Evolutionary conservation across 2,113 vertebrate genomes (phyloP), one percentile per base, ranked within the genome.

Genomic region (Stomatorhinus ivindoensis): DNA sequence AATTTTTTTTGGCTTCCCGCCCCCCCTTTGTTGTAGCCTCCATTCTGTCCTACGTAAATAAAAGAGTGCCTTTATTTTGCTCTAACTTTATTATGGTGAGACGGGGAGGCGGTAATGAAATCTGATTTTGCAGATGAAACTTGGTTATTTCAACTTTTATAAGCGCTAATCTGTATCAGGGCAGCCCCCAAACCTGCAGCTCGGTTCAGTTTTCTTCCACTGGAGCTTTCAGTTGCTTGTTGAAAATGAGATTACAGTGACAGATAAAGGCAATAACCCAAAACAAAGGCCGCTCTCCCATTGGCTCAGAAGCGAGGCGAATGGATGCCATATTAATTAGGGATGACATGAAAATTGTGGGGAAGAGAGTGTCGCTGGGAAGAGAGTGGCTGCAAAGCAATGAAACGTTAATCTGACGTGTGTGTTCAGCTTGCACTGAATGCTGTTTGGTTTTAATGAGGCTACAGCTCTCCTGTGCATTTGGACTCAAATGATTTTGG

Each of bases 41-140:
- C 48, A 3, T 87, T 39, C 85, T 87, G 85, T 55, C 85, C 85
- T 50, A 15, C 10, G 50, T 55, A 53, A 87, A 87, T 87, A 87
- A 87, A 87, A 51, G n/a, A 47, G 48, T 53, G 50, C 48, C n/a
- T 47, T 87, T 87, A 35, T 87, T 87, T 87, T 7, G 31, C 50
- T 19, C 48, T 87, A 87, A 87, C 27, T 53, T 51, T 87, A 21
- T 87, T 87, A 87, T 31, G 50, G 85, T 39, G 50, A 53, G 27
- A 53, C 17, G 31, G 48, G 27, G 50, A 87, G 85, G 50, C 31
- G 1, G 85, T 87, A 87, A 87, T 87, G 85, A 53, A 87, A 87
- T 87, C 50, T 51, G 85, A 87, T 87, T 87, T 87, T 87, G 85
- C 44, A 87, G 85, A 87, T 39, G 85, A 87, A 87, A 87, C 47